Evolutionary conservation across 2,888 invertebrate species (phyloP).

Genomic region (Macaria liturata): DNA sequence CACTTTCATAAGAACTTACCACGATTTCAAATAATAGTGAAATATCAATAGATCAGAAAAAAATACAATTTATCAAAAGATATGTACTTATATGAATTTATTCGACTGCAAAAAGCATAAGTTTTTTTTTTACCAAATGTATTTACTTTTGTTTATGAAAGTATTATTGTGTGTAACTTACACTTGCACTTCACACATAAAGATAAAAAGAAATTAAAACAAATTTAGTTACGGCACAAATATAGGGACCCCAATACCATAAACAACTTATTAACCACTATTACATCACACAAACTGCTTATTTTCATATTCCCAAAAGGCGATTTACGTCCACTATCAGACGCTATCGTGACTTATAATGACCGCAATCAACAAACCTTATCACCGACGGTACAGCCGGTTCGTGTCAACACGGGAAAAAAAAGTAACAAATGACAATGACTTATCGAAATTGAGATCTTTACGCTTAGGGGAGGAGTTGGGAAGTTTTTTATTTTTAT

Average conservation of each 20-base stretch:
- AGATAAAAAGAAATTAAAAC: too few relatives aligned
- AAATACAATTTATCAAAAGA: too few relatives aligned
- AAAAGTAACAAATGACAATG: conserved; percentile 69
- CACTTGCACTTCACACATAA: too few relatives aligned
- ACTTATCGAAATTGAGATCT: conserved; percentile 59
- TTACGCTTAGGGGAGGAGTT: conserved; percentile 43
- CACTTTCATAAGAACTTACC: too few relatives aligned
- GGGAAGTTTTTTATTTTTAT: conserved; percentile 29
- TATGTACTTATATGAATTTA: too few relatives aligned
- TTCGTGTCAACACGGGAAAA: conserved; percentile 71
- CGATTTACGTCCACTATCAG: conserved; percentile 44
- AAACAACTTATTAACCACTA: conserved; percentile 25
- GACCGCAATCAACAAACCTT: conserved; percentile 48
- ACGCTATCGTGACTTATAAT: conserved; percentile 63
- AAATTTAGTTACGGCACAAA: too few relatives aligned
- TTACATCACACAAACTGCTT: conserved; percentile 31
- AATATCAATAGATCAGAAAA: too few relatives aligned
- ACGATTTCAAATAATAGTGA: too few relatives aligned
- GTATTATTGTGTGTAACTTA: too few relatives aligned
- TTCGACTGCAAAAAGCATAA: too few relatives aligned
- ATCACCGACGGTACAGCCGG: conserved; percentile 47
- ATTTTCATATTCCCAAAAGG: conserved; percentile 47
- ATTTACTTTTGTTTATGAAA: too few relatives aligned
- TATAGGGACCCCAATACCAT: not conserved
- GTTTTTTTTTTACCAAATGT: too few relatives aligned